Evolutionary conservation across 2,888 invertebrate genomes (phyloP).

Genomic region (Poecilus cupreus): DNA sequence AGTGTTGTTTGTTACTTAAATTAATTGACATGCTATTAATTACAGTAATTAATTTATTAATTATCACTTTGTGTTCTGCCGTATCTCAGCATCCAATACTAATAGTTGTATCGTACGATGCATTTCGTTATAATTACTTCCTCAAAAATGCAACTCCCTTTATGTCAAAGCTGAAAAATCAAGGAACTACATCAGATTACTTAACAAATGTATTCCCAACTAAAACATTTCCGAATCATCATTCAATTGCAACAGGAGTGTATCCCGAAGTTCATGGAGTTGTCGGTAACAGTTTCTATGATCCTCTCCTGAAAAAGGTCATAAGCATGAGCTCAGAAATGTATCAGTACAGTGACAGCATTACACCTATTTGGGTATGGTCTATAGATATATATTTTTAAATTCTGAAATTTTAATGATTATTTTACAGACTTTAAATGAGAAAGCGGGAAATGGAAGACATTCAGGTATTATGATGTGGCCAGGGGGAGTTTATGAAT

Average conservation of each 20-base stretch:
- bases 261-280: conserved; percentile 83
- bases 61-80: conserved; percentile 64
- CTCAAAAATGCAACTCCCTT: conserved; percentile 76
- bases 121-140: conserved; percentile 82
- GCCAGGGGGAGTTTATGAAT: conserved; percentile 78
- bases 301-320: conserved; percentile 70
- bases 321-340: conserved; percentile 70
- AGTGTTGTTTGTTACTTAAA: background rate
- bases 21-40: conserved; percentile 16
- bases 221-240: conserved; percentile 86
- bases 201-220: conserved; percentile 80
- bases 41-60: conserved; percentile 35
- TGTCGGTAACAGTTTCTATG: conserved; percentile 78
- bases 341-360: conserved; percentile 76
- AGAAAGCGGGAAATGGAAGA: conserved; percentile 73
- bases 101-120: conserved; percentile 82
- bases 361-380: conserved; percentile 78
- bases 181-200: conserved; percentile 77
- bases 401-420: conserved; percentile 57
- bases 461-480: conserved; percentile 82
- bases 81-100: conserved; percentile 73
- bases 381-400: conserved; percentile 1
- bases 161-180: conserved; percentile 75
- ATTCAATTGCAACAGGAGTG: conserved; percentile 81
- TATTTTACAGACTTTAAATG: conserved; percentile 75